Percentiles rank a stretch among this genome's conserved stretches.
Evolutionary conservation across 2,888 invertebrate species (phyloP).

Genomic region (Periphyllus acericola): DNA sequence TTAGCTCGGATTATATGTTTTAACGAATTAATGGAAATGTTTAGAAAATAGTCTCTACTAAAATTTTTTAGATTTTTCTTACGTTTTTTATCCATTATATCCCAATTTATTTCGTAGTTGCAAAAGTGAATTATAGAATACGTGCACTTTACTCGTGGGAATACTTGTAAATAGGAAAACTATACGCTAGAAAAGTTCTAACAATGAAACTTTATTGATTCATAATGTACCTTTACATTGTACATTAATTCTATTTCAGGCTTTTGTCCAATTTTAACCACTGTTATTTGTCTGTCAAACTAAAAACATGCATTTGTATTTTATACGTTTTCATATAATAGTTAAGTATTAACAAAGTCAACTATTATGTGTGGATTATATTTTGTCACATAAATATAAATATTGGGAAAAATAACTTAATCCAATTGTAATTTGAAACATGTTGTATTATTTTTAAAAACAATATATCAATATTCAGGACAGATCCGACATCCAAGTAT

Average conservation of each 20-base stretch:
- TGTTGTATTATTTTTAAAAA: no score
- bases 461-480: no score
- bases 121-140: neutral
- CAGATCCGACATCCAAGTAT: no score
- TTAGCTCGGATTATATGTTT: conserved; percentile 51
- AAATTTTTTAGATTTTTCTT: conserved; percentile 37
- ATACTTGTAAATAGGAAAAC: neutral
- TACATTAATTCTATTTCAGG: neutral
- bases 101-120: neutral
- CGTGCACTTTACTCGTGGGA: neutral
- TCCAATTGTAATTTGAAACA: no score
- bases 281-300: no score
- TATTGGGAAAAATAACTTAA: no score
- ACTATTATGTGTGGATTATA: no score
- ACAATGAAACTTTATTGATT: neutral
- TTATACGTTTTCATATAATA: no score
- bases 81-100: conserved; percentile 1
- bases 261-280: neutral
- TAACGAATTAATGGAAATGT: conserved; percentile 30
- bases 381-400: no score
- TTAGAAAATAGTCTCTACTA: conserved; percentile 11
- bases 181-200: neutral
- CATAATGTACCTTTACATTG: neutral
- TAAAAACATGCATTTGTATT: no score
- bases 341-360: no score